Percentiles rank a stretch among this genome's conserved stretches.
These are phyloP conservation scores for Paraescarpia echinospica DNA, from an alignment of 1,140 invertebrate genomes.

Conservation along the genomic window DNA sequence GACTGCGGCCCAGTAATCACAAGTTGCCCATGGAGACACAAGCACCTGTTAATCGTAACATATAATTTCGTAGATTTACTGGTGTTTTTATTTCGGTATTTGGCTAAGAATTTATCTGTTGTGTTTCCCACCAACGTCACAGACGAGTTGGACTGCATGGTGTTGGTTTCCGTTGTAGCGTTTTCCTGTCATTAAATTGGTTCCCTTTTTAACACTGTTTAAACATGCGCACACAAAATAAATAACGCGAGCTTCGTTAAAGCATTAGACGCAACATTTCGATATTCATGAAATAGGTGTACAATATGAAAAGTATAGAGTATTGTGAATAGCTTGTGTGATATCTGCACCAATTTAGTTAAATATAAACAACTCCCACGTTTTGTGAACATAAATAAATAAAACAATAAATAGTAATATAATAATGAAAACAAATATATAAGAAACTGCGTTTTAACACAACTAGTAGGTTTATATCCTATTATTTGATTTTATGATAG, in stretches of 20 bases:
- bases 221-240: background rate
- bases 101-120: background rate
- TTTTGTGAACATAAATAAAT: too few species aligned
- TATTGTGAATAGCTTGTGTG: too few species aligned
- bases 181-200: background rate
- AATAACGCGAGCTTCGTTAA: too few species aligned
- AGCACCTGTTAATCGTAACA: background rate
- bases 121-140: background rate
- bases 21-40: background rate
- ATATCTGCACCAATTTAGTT: background rate
- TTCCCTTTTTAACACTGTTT: background rate
- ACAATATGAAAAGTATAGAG: too few species aligned
- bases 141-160: background rate
- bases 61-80: background rate
- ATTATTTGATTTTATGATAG: too few species aligned
- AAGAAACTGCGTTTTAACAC: background rate
- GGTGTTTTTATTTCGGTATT: background rate
- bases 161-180: background rate
- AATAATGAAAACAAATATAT: background rate
- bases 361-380: background rate
- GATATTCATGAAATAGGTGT: too few species aligned
- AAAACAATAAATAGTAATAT: too few species aligned
- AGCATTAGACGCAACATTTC: background rate
- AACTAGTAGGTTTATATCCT: too few species aligned
- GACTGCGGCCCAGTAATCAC: background rate